A percentile compares a stretch with the other conserved stretches of the same genome.
These are phyloP conservation scores for Zaprionus taronus DNA, from an alignment of 1,140 invertebrate species.

Conservation along the genomic window DNA sequence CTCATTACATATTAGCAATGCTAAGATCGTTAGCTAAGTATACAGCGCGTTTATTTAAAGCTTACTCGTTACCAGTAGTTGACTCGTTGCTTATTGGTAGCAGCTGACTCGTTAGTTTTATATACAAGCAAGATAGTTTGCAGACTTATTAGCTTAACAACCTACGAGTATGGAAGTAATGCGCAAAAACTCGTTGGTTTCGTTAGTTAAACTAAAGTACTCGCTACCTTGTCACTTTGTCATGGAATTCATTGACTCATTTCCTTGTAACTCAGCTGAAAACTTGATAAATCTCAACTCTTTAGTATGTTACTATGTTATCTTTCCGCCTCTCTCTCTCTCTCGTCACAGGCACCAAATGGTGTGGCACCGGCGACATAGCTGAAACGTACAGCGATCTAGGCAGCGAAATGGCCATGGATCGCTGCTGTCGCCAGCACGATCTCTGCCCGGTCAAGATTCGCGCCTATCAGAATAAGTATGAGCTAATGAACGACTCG, in stretches of 20 bases:
- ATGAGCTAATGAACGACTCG: constrained; percentile 93
- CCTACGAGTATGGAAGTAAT: neutral
- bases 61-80: neutral
- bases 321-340: no score
- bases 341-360: constrained; percentile 90
- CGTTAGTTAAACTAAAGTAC: neutral
- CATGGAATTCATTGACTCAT: neutral
- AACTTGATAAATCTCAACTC: neutral
- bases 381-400: constrained; percentile 93
- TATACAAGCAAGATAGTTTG: neutral
- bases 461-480: constrained; percentile 89
- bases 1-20: neutral
- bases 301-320: neutral
- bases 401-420: constrained; percentile 89
- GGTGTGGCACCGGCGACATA: constrained; percentile 94
- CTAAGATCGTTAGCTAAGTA: neutral
- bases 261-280: no score
- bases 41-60: no score
- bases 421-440: constrained; percentile 93
- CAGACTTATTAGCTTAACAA: neutral
- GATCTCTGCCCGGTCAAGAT: constrained; percentile 92
- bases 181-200: neutral
- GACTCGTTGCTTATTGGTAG: neutral
- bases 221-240: constrained; percentile 2
- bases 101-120: neutral